These are phyloP conservation scores for Lasioglossum zephyrum DNA, from an alignment of 2,888 invertebrate species.

Conservation along the genomic window DNA sequence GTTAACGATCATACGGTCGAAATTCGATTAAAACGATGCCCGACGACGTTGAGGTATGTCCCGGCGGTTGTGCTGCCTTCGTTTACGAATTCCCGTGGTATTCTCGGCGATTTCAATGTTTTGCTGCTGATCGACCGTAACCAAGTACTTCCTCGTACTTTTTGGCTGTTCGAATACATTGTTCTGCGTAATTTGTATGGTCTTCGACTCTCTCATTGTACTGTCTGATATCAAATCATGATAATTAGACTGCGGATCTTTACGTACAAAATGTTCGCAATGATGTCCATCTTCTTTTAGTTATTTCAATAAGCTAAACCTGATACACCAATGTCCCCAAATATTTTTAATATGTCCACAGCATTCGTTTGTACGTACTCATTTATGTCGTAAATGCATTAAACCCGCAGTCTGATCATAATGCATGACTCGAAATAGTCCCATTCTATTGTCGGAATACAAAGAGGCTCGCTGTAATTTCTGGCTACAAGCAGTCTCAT, in stretches of 20 bases:
- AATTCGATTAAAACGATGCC: slow-evolving; percentile 23
- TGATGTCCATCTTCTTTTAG: too few species aligned
- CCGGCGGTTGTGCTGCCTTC: neutral
- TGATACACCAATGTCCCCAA: too few species aligned
- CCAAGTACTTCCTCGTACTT: neutral
- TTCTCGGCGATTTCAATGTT: neutral
- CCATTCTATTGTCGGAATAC: neutral
- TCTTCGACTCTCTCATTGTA: neutral
- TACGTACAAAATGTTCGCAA: too few species aligned
- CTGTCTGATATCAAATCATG: neutral
- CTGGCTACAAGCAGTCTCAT: neutral
- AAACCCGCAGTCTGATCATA: neutral
- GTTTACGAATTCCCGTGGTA: neutral
- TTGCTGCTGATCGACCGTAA: neutral
- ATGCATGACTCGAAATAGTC: neutral
- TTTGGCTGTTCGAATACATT: neutral
- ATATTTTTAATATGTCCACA: too few species aligned
- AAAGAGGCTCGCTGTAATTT: neutral
- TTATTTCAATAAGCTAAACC: too few species aligned
- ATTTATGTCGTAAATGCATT: too few species aligned
- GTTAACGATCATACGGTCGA: slow-evolving; percentile 9
- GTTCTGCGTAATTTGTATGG: too few species aligned
- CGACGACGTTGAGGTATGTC: slow-evolving; percentile 16
- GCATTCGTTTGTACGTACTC: too few species aligned
- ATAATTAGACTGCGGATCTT: too few species aligned